These are phyloP conservation scores for Taenaris catops DNA, from an alignment of 2,888 invertebrate species.

Conservation along the genomic window DNA sequence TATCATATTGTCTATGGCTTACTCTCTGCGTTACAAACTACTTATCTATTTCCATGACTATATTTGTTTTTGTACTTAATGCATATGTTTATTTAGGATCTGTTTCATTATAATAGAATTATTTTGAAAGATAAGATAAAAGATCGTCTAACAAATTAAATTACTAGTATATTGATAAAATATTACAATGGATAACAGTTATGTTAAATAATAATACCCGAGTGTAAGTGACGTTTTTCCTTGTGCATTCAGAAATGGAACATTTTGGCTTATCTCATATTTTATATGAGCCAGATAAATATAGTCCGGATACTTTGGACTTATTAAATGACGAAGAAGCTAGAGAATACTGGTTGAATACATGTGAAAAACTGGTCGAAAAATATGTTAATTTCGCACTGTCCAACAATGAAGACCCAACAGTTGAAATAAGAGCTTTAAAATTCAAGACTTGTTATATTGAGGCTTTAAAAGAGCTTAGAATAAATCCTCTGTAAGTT, in stretches of 20 bases:
- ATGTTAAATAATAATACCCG: constrained; percentile 35
- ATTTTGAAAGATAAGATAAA: constrained; percentile 47
- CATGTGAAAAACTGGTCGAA: constrained; percentile 91
- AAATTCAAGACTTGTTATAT: constrained; percentile 92
- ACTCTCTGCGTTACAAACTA: no score
- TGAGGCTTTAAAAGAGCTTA: constrained; percentile 86
- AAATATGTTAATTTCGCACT: constrained; percentile 92
- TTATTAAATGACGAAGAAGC: constrained; percentile 92
- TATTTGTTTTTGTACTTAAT: no score
- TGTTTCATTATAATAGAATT: no score
- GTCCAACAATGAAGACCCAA: constrained; percentile 85
- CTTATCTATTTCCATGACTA: no score
- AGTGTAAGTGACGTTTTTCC: constrained; percentile 18
- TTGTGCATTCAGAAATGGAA: constrained; percentile 51
- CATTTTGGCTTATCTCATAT: constrained; percentile 76
- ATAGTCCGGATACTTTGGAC: constrained; percentile 96
- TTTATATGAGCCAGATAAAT: constrained; percentile 87
- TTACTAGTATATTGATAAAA: constrained; percentile 51
- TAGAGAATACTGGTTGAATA: constrained; percentile 94
- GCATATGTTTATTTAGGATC: no score
- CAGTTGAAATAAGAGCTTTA: constrained; percentile 88
- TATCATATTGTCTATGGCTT: no score
- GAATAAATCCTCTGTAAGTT: constrained; percentile 90
- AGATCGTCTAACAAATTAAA: constrained; percentile 22
- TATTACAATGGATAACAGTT: constrained; percentile 52